phyloP scores from a whole-genome alignment of 2,113 vertebrate species.

The Solenodon paradoxus region DNA sequence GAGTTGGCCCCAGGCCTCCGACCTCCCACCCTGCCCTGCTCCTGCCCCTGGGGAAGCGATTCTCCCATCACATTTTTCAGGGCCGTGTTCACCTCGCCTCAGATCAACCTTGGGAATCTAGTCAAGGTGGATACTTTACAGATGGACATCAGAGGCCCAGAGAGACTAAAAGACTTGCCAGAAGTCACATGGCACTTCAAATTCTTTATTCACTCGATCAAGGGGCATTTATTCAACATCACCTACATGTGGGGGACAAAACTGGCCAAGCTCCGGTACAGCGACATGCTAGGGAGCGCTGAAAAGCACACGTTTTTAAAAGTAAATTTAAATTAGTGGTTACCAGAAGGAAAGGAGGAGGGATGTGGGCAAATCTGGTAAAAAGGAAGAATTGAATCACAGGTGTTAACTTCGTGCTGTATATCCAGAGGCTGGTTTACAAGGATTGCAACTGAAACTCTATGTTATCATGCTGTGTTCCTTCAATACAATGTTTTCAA shows the following conservation, averaged over 20 bases:
- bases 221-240: not conserved
- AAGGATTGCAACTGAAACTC: no score
- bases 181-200: not conserved
- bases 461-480: no score
- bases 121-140: not conserved
- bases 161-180: not conserved
- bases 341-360: no score
- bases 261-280: not conserved
- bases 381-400: no score
- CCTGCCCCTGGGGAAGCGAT: not conserved
- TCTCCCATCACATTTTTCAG: not conserved
- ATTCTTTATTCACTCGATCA: not conserved
- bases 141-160: not conserved
- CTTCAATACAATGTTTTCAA: not conserved
- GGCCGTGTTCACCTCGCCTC: not conserved
- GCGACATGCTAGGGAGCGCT: not conserved
- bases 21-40: not conserved
- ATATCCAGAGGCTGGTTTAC: no score
- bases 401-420: no score
- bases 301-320: not conserved
- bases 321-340: no score
- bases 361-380: no score
- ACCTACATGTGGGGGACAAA: not conserved
- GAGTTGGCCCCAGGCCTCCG: not conserved
- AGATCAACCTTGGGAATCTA: not conserved